Evolutionary conservation across 2,113 vertebrate genomes (phyloP), one percentile per base, ranked within the genome.

Genomic region (Paracanthobrama guichenoti): DNA sequence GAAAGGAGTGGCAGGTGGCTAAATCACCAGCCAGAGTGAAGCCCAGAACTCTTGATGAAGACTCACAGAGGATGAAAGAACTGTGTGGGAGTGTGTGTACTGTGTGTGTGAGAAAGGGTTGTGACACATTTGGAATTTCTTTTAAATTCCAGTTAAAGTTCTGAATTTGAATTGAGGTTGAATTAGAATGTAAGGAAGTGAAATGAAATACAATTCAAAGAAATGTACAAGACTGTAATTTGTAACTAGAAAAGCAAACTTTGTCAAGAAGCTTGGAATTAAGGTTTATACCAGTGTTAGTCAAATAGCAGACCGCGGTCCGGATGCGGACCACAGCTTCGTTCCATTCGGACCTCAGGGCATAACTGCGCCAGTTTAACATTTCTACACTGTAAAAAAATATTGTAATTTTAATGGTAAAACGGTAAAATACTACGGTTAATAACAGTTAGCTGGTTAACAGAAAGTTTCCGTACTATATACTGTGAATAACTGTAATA

Each of bases 41-140:
- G 53, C 53, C 50, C 4, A 28, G 53, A 31, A 50, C 76, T 59
- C 22, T 39, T 55, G 14, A 53, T 62, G 59, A 76, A 55, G 48
- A 76, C 59, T 83, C 64, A 75, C 46, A 83, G 72, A 79, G 62
- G 74, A 83, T 86, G 39, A 79, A 72, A 22, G 22, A 50, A 55
- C 22, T 55, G 14, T 55, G 14, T 20, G 24, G 73, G 35, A 55
- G 28, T 76, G 69, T 44, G 67, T 71, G 67, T 71, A 67, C 64
- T 20, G 16, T 20, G 18, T 39, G 10, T 72, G 20, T 72, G 11
- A 44, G 69, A n/a, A 22, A 44, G 11, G 42, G 39, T 13, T 72
- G 10, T 44, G 69, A 24, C 6, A 44, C 22, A 6, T 46, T 72
- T 72, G 11, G 4, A 72, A 46, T 26, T 62, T 62, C 59, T 62